These are phyloP conservation scores for Cyprinodon variegatus DNA, from an alignment of 2,113 vertebrate genomes.

Conservation along the genomic window DNA sequence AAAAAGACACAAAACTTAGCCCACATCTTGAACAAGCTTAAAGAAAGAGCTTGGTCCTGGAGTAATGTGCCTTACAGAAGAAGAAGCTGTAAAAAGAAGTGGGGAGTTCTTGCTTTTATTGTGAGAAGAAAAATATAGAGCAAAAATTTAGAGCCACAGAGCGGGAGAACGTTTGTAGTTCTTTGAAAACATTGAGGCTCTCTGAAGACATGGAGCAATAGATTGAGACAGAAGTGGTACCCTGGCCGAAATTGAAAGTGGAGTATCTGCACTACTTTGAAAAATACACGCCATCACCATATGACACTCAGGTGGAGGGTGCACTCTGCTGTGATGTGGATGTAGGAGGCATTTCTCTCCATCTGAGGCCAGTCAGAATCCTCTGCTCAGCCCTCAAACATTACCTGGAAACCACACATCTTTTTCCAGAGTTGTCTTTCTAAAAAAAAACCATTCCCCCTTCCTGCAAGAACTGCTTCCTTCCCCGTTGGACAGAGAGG, in stretches of 20 bases:
- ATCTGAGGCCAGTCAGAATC: conserved; percentile 44
- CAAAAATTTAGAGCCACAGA: conserved; percentile 7
- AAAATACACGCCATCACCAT: conserved; percentile 20
- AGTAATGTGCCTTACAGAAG: neutral
- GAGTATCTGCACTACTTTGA: conserved; percentile 49
- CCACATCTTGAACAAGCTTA: conserved; percentile 8
- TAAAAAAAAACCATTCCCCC: conserved; percentile 31
- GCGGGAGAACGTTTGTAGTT: conserved; percentile 22
- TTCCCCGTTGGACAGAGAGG: conserved; percentile 25
- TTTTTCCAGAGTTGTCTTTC: conserved; percentile 35
- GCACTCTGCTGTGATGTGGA: conserved; percentile 10
- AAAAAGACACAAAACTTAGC: neutral
- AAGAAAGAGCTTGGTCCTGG: neutral
- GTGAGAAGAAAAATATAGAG: conserved; percentile 23
- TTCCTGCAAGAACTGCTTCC: conserved; percentile 30
- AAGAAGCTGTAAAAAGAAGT: conserved; percentile 22
- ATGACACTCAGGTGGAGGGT: conserved; percentile 32
- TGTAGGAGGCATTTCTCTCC: conserved; percentile 21
- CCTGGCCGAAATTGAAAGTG: conserved; percentile 65
- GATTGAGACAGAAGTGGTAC: conserved; percentile 46
- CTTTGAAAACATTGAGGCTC: conserved; percentile 49
- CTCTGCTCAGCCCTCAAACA: conserved; percentile 51
- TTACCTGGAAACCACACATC: conserved; percentile 54
- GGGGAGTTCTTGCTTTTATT: conserved; percentile 11
- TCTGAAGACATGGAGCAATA: conserved; percentile 29